Percentiles rank a stretch among this genome's conserved stretches.
phyloP scores from a whole-genome alignment of 2,113 vertebrate species.

The Nycticorax nycticorax region DNA sequence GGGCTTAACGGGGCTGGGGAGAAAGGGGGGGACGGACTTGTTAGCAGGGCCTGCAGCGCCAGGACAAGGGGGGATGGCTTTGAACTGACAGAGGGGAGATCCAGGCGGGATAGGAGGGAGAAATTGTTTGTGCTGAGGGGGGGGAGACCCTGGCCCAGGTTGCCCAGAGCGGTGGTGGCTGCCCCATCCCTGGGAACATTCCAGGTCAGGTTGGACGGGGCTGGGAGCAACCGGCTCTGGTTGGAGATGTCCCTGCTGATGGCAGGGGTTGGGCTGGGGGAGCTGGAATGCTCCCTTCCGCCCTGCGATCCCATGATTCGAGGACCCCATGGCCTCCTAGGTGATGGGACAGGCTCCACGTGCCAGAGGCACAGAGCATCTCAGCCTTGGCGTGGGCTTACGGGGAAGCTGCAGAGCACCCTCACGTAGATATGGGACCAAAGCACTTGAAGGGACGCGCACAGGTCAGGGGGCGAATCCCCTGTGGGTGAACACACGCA shows the following conservation, averaged over 20 bases:
- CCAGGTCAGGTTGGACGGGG: background rate
- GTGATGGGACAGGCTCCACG: background rate
- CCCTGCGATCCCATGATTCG: fast-evolving
- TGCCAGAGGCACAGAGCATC: background rate
- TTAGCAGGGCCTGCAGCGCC: too few species aligned
- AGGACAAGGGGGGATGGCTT: too few species aligned
- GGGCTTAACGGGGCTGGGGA: too few species aligned
- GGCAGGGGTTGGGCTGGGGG: background rate
- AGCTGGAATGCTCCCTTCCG: fast-evolving
- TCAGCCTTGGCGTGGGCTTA: background rate
- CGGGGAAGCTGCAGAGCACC: background rate
- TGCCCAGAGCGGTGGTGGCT: background rate
- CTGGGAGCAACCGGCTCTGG: background rate
- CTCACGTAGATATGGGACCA: background rate
- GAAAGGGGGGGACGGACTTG: too few species aligned
- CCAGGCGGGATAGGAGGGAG: too few species aligned
- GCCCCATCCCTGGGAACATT: background rate
- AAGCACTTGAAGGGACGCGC: fast-evolving
- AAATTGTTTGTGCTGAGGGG: too few species aligned
- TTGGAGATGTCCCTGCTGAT: background rate
- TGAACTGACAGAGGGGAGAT: too few species aligned
- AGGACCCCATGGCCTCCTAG: background rate
- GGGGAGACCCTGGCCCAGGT: background rate
- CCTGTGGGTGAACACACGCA: fast-evolving
- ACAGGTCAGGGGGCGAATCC: too few species aligned